phyloP scores from a whole-genome alignment of 2,888 invertebrate species.

The Drosophila paranaensis region DNA sequence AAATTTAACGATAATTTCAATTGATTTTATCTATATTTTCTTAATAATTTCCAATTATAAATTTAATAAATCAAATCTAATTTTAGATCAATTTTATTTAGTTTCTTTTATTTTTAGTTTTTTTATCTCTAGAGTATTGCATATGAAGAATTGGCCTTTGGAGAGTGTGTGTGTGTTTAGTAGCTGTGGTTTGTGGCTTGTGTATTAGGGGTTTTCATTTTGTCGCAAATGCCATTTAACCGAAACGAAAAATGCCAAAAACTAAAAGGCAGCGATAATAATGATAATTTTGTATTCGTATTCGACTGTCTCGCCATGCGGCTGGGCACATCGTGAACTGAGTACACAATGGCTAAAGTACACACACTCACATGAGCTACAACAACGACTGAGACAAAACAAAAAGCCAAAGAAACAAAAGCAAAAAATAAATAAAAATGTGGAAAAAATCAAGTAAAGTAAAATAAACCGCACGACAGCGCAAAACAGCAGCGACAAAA shows the following conservation, averaged over 20 bases:
- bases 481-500: slow-evolving; percentile 62
- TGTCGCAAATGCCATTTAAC: slow-evolving; percentile 61
- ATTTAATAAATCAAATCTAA: not conserved
- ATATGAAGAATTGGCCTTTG: slow-evolving; percentile 13
- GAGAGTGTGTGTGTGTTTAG: not conserved
- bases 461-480: slow-evolving; percentile 71
- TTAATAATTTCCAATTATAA: too few relatives aligned
- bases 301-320: slow-evolving; percentile 53
- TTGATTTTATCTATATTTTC: not conserved
- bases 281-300: slow-evolving; percentile 46
- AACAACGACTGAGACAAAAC: slow-evolving; percentile 37
- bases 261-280: slow-evolving; percentile 53
- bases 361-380: slow-evolving; percentile 35
- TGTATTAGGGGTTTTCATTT: slow-evolving; percentile 15
- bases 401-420: slow-evolving; percentile 41
- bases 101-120: not conserved
- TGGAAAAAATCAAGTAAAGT: slow-evolving; percentile 54
- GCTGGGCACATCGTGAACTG: slow-evolving; percentile 67
- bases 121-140: slow-evolving; percentile 19
- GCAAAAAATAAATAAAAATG: slow-evolving; percentile 17
- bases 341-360: slow-evolving; percentile 77
- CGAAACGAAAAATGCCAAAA: slow-evolving; percentile 47
- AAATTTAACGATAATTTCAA: not conserved
- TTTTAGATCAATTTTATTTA: slow-evolving; percentile 2
- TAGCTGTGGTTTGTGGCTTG: slow-evolving; percentile 8